Evolutionary conservation across 1,140 invertebrate genomes (phyloP).

Genomic region (Drosophila ananassae): DNA sequence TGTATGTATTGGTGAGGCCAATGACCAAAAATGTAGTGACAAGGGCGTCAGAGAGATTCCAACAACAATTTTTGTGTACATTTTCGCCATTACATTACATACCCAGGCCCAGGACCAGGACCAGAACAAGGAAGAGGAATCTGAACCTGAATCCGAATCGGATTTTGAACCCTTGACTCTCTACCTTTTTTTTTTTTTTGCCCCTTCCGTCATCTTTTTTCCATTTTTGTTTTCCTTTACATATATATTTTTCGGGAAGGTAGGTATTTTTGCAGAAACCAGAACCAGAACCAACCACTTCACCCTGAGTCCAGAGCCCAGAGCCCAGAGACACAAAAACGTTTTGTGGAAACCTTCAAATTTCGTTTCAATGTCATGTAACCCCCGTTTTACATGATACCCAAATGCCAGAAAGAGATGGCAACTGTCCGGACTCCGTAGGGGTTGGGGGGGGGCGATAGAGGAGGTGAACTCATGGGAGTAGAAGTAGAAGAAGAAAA

Average conservation of each 20-base stretch:
- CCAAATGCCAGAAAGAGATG: constrained; percentile 8
- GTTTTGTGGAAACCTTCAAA: constrained; percentile 75
- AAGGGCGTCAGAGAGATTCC: constrained; percentile 66
- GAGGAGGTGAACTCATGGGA: too few relatives aligned
- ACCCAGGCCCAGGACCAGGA: constrained; percentile 21
- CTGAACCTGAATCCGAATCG: constrained; percentile 5
- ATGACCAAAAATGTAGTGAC: constrained; percentile 68
- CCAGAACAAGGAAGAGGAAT: constrained; percentile 3
- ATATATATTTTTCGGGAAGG: not conserved
- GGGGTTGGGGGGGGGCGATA: not conserved
- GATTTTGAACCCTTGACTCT: constrained; percentile 33
- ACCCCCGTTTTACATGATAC: constrained; percentile 70
- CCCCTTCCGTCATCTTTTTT: constrained; percentile 3
- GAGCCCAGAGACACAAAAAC: constrained; percentile 28
- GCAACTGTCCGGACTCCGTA: too few relatives aligned
- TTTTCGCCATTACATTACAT: constrained; percentile 36
- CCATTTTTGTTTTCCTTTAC: not conserved
- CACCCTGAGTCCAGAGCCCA: not conserved
- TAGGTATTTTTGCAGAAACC: constrained; percentile 9
- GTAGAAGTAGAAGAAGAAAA: too few relatives aligned
- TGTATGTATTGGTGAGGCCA: constrained; percentile 40
- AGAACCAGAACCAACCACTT: constrained; percentile 30
- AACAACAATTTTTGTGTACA: constrained; percentile 32
- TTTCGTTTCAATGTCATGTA: constrained; percentile 82
- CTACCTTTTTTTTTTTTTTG: constrained; percentile 15